Percentiles rank a stretch among this genome's conserved stretches.
Evolutionary conservation across 2,113 vertebrate species (phyloP).

Genomic region (Hippopotamus amphibius): DNA sequence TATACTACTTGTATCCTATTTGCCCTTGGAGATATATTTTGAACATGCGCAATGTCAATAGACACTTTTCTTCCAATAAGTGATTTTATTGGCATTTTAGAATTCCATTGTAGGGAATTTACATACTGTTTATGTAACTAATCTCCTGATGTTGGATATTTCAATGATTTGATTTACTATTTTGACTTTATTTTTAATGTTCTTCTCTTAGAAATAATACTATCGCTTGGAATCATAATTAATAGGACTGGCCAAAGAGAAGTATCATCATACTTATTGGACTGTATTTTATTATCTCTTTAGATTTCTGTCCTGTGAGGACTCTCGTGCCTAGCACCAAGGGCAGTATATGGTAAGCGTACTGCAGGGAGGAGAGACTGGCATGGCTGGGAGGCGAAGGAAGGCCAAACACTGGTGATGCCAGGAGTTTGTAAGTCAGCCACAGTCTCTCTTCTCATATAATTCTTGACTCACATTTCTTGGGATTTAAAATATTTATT

Average conservation of each 20-base stretch:
- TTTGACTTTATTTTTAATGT: neutral
- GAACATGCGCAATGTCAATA: neutral
- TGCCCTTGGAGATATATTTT: constrained; percentile 2
- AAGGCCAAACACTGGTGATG: neutral
- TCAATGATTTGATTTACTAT: neutral
- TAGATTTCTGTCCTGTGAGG: neutral
- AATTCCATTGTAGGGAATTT: constrained; percentile 5
- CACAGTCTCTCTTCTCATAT: neutral
- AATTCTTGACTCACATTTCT: neutral
- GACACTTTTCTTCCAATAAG: neutral
- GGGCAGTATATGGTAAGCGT: neutral
- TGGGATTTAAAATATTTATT: neutral
- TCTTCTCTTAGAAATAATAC: neutral
- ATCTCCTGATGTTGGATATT: neutral
- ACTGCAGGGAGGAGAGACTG: neutral
- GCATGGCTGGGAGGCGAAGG: neutral
- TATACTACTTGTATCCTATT: neutral
- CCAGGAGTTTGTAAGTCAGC: neutral
- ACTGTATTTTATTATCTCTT: neutral
- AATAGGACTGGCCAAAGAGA: neutral
- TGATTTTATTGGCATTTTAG: constrained; percentile 4
- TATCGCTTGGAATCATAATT: neutral
- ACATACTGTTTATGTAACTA: neutral
- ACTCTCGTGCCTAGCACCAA: neutral
- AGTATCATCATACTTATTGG: neutral